Base-by-base conservation (phyloP, 1,140 invertebrate species). In the Drosophila mauritiana region DNA sequence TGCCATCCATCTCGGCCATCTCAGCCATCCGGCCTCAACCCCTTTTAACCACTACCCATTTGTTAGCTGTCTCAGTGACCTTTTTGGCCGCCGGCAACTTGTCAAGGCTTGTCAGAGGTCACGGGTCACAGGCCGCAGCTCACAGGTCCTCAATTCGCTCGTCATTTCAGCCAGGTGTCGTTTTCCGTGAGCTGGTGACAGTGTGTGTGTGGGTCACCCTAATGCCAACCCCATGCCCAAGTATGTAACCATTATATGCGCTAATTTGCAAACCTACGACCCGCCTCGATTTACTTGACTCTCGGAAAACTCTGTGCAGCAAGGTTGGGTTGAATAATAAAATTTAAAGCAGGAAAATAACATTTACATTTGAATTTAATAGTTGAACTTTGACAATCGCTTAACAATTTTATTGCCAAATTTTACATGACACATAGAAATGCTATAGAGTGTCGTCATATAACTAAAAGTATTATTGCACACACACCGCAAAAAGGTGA, bases 161-260 rank as follows among this genome's bases (percentile, higher is more conserved):
- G 58, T 11, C 31, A 15, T 25, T 48, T 36, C n/a, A 40, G 22
- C 39, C 49, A 68, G 57, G 58, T 73, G 52, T 73, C 52, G 58
- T 64, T 73, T 73, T 52, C 27, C 13, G 11, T 6, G 1, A 4
- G 5, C 8, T 8, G 8, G 7, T 31, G 27, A 31, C 27, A 31
- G 27, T 31, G 27, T 13, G 22, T 42, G 22, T 4, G 53, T 27
- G 55, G 42, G 11, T n/a, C 13, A 15, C 10, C 25, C 17, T 6
- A 22, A 46, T 12, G 1, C 42, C 20, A 10, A 3, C 15, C 31
- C 11, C 31, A 6, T 17, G 6, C 15, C 51, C 51, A 17, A 37
- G 20, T 63, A 17, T 27, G 42, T 49, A 42, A 49, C 70, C 54
- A 76, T 76, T 76, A 76, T 75, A 49, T 75, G 62, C 73, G 73